Base-by-base conservation (phyloP, 2,888 invertebrate genomes). In the Endotricha flammealis region DNA sequence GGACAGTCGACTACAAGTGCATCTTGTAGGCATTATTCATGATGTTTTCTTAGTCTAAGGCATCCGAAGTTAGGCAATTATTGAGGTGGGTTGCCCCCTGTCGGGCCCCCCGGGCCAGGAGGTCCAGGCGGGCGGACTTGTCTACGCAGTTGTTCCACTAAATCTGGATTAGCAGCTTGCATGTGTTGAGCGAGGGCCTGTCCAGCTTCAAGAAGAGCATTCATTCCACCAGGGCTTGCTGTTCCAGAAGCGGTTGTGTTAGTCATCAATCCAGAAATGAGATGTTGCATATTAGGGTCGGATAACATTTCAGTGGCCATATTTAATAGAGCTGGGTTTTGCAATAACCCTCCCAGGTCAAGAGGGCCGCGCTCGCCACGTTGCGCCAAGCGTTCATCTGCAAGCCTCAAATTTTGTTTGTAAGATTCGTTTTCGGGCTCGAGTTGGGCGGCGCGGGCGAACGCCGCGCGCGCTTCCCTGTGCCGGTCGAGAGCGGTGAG, bases 351-450 rank as follows among this genome's bases (percentile, higher is more conserved):
- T 9, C 89, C 88, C 2, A 93, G 67, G 64, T 92, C 91, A 35
- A 91, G 57, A 0, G 72, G 58, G 22, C 55, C 64, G 28, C 86
- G 87, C 53, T 94, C 93, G 51, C 95, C 93, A 54, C 91, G 90
- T 46, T 95, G 82, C 2, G 70, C 66, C 22, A 88, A 66, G 29
- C 82, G 87, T 58, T 95, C 93, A 61, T 96, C 93, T 0, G 96
- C 93, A 25, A 96, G 88, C 53, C 91, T 91, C 48, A 98, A 79
- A 83, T 98, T 98, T 65, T 93, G 94, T 46, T 91, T 90, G 72
- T 97, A 97, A 53, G 94, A 95, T 44, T 94, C 93, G 76, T 98
- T 99, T 27, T 92, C 92, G 0, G 99, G 98, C 63, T 99, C 99
- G 46, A 98, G 83, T 64, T 95, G 92, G 22, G 95, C 80, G 1